Base-by-base conservation (phyloP, 53 echinoderm and acorn worm genomes). In the Holothuria leucospilota region DNA sequence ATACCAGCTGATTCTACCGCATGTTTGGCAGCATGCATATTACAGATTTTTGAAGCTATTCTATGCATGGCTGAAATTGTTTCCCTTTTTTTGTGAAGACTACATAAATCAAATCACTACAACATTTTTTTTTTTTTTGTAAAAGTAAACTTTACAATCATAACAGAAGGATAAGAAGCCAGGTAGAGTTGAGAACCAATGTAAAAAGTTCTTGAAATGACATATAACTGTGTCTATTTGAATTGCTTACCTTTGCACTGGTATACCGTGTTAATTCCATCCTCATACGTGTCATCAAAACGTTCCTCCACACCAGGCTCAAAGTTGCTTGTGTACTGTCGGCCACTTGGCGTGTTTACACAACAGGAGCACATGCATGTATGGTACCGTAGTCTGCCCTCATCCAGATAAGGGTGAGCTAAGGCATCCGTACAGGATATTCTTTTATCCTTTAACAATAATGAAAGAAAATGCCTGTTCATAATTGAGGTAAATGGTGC, bases 301-400 rank as follows among this genome's bases (percentile, higher is more conserved):
- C 95, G 85, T 62, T 95, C 93, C 14, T 90, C 92, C 21, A 95
- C 93, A 14, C 87, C 90, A 0, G 99, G 99, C 70, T 99, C 99
- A 72, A 99, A 99, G 92, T 99, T 93, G 11, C 93, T 93, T 42
- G 95, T 95, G 92, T 99, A 99, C 81, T 99, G 95, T 60, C 99
- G 82, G 5, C 99, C 99, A 8, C 93, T 91, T 20, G 95, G 86
- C 52, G 99, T 95, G 85, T 99, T 99, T 65, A 93, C 90, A 81
- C 99, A 99, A 53, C 99, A 99, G 46, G 94, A 89, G 77, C 99
- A 99, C 99, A 99, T 99, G 67, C 99, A 99, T 8, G 99, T 99
- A 69, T 99, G 99, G 87, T 99, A 99, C 26, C 99, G 94, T 80
- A 99, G 87, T 80, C 99, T 86, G 20, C 99, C 99, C 84, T 99